These are phyloP conservation scores for Ceratina calcarata DNA, from an alignment of 1,140 invertebrate genomes.

Conservation along the genomic window DNA sequence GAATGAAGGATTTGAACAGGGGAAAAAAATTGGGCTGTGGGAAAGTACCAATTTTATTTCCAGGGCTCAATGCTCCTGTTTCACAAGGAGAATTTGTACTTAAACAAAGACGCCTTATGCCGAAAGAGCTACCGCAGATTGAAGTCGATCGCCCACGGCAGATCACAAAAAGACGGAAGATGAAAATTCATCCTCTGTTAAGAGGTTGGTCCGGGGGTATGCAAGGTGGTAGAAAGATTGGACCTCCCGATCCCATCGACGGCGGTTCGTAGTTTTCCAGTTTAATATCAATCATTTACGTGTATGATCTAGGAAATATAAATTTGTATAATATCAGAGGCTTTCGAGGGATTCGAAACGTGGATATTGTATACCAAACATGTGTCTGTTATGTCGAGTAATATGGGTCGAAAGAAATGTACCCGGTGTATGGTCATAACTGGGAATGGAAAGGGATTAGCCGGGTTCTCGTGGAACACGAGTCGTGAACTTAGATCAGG, in stretches of 20 bases:
- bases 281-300: background rate
- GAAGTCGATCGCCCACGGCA: conserved; percentile 84
- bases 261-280: conserved; percentile 81
- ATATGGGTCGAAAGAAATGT: conserved; percentile 87
- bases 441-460: conserved; percentile 94
- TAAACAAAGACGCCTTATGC: conserved; percentile 85
- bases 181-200: conserved; percentile 88
- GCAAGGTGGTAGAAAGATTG: conserved; percentile 91
- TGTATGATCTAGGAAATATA: background rate
- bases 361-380: conserved; percentile 91
- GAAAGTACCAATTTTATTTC: conserved; percentile 93
- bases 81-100: conserved; percentile 89
- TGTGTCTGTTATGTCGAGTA: conserved; percentile 92
- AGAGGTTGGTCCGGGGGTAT: conserved; percentile 93
- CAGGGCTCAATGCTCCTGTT: conserved; percentile 93
- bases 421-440: conserved; percentile 88
- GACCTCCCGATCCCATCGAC: conserved; percentile 91
- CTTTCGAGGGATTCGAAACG: conserved; percentile 93
- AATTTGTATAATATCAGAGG: conserved; percentile 83
- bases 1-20: conserved; percentile 92
- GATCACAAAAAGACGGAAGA: conserved; percentile 84
- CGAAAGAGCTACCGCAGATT: conserved; percentile 86
- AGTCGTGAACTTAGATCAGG: conserved; percentile 84
- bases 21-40: conserved; percentile 95
- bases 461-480: conserved; percentile 90